These are phyloP conservation scores for Squalus acanthias DNA, from an alignment of 2,797 vertebrate species.

Conservation along the genomic window DNA sequence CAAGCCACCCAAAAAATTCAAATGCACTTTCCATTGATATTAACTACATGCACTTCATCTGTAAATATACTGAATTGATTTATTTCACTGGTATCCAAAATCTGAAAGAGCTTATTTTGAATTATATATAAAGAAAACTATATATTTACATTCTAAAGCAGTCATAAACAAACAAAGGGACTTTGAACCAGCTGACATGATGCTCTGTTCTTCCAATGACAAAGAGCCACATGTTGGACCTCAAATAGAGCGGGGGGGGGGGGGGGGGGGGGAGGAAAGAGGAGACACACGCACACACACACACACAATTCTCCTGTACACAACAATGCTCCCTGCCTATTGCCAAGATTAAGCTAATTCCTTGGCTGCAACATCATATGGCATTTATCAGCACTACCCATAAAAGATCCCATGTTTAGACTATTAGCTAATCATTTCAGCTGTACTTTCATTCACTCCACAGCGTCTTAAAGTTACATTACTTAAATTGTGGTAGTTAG, in stretches of 20 bases:
- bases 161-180: constrained; percentile 44
- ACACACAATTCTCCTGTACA: no score
- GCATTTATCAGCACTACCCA: constrained; percentile 54
- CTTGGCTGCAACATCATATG: constrained; percentile 54
- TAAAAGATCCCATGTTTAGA: constrained; percentile 53
- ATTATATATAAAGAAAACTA: no score
- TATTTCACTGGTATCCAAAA: no score
- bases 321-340: constrained; percentile 46
- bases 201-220: constrained; percentile 80
- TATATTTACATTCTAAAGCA: no score
- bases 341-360: constrained; percentile 53
- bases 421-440: constrained; percentile 64
- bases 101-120: no score
- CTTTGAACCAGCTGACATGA: constrained; percentile 64
- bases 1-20: no score
- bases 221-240: constrained; percentile 84
- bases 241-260: constrained; percentile 37
- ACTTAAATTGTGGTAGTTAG: no score
- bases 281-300: background rate
- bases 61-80: no score
- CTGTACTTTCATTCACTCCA: constrained; percentile 51
- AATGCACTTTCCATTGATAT: no score
- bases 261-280: background rate
- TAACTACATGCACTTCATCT: no score
- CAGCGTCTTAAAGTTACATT: constrained; percentile 49